phyloP scores from a whole-genome alignment of 2,888 invertebrate genomes.

The Labia minor region DNA sequence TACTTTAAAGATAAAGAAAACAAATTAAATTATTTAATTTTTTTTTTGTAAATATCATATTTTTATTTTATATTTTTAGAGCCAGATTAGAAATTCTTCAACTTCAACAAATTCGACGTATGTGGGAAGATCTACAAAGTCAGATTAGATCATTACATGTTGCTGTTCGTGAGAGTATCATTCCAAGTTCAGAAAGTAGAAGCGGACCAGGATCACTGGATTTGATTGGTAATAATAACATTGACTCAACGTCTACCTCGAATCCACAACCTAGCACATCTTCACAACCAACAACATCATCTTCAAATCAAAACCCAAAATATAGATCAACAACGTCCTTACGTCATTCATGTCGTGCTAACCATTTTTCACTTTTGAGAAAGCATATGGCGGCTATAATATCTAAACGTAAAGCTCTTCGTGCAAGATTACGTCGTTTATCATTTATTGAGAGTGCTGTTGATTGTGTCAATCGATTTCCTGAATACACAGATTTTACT shows the following conservation, averaged over 20 bases:
- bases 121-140: slow-evolving; percentile 53
- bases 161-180: slow-evolving; percentile 34
- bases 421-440: background rate
- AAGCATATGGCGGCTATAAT: background rate
- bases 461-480: slow-evolving; percentile 38
- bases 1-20: no score
- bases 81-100: slow-evolving; percentile 34
- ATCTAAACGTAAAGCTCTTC: background rate
- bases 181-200: background rate
- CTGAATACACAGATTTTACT: slow-evolving; percentile 33
- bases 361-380: background rate
- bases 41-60: no score
- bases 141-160: slow-evolving; percentile 46
- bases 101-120: slow-evolving; percentile 48
- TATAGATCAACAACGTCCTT: background rate
- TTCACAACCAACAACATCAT: background rate
- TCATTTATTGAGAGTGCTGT: background rate
- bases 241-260: slow-evolving; percentile 2
- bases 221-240: slow-evolving; percentile 13
- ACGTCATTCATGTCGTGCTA: background rate
- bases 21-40: no score
- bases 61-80: no score
- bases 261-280: background rate
- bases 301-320: slow-evolving; percentile 17
- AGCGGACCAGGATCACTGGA: background rate